Evolutionary conservation across 2,888 invertebrate genomes (phyloP).

Genomic region (Dyspetes luteomarginatus): DNA sequence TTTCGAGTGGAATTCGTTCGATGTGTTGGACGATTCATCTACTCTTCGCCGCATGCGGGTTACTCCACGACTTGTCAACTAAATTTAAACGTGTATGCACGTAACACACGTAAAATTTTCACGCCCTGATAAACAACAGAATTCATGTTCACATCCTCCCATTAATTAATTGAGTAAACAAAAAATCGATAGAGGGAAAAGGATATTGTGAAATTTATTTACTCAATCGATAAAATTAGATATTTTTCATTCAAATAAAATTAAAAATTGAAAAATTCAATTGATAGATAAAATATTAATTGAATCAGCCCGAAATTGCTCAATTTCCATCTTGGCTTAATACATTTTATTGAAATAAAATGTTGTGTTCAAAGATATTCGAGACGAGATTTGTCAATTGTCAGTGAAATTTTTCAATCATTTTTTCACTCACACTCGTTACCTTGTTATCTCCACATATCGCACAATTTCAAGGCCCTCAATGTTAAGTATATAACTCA

Average conservation of each 20-base stretch:
- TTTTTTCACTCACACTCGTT: slow-evolving; percentile 21
- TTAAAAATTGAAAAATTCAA: no score
- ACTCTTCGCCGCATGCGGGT: slow-evolving; percentile 58
- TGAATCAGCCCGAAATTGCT: no score
- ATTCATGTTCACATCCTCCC: slow-evolving; percentile 30
- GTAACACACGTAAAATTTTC: not conserved
- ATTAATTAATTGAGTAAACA: not conserved
- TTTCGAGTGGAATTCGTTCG: slow-evolving; percentile 41
- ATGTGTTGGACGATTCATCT: slow-evolving; percentile 9
- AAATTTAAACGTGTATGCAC: no score
- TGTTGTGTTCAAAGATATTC: not conserved
- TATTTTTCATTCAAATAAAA: no score
- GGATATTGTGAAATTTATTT: not conserved
- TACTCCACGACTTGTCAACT: slow-evolving; percentile 38
- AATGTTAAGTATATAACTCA: slow-evolving; percentile 25
- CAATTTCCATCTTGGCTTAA: no score
- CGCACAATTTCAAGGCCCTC: slow-evolving; percentile 15
- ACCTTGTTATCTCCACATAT: slow-evolving; percentile 34
- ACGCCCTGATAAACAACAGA: slow-evolving; percentile 24
- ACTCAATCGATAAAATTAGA: no score
- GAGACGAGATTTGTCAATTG: slow-evolving; percentile 9
- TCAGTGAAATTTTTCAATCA: slow-evolving; percentile 36
- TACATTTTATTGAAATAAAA: no score
- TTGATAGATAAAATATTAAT: no score
- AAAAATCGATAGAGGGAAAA: not conserved